Base-by-base conservation (phyloP, 1,140 invertebrate species). In the Anadara kagoshimensis region DNA sequence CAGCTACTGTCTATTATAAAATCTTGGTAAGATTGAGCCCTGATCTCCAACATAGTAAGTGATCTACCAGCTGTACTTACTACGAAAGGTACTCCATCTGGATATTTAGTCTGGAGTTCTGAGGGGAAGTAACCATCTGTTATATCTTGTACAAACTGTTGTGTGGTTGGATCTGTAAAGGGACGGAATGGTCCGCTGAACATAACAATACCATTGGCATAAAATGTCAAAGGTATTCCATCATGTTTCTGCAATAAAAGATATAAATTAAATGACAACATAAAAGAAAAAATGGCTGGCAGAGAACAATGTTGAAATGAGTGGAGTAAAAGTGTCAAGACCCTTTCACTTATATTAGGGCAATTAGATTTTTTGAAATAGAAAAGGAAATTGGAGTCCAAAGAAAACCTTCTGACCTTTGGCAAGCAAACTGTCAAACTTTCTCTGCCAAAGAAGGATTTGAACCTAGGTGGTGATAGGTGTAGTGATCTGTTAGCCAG, bases 81-180 rank as follows among this genome's bases (percentile, higher is more conserved):
- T 63, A 89, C 87, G 75, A 92, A 91, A 2, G 91, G 90, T 5
- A 92, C 90, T 67, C 91, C 91, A 58, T 91, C 89, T 18, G 92
- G 92, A 81, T 91, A 92, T 69, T 83, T 80, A 49, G 74, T 72
- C 82, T 92, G 91, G 62, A 92, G 84, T 76, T 92, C 91, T 36
- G 91, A 91, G 18, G 92, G 91, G 85, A 92, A 92, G 82, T 91
- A 92, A 12, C 92, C 91, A 83, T 92, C 91, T 47, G 91, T 81
- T 65, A 92, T 89, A 81, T 92, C 92, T n/a, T 87, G 87, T 47
- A 92, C 78, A 77, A 91, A 91, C 22, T 86, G 86, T 64, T 85
- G 80, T 18, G 91, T 90, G 0, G 71, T 61, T 0, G 87, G 83
- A 67, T 92, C 88, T 14, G 85, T 68, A 71, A 91, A 92, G 10